Evolutionary conservation across 1,140 invertebrate genomes (phyloP), one percentile per base, ranked within the genome.

Genomic region (Bathynomus jamesi): DNA sequence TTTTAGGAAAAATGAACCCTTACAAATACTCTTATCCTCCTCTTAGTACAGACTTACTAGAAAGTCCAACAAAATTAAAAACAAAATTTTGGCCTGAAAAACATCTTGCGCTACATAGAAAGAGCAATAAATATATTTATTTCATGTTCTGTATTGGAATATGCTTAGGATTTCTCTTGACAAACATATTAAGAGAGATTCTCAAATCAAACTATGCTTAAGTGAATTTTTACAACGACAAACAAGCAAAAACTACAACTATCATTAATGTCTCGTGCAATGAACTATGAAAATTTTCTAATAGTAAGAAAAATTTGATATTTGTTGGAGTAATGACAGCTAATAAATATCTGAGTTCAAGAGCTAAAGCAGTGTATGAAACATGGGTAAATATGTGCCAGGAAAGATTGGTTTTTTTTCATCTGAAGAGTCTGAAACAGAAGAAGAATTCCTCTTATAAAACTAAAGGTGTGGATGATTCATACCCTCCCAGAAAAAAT

Each of bases 401-500:
- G 95, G 95, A 0, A 87, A 90, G 78, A 89, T 97, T 17, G 88
- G 90, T 3, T 97, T 98, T 82, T 98, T 97, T 81, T 94, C 93
- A 28, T 94, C 93, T 4, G 91, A 91, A 79, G 86, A 85, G 63
- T 93, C 90, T 0, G 83, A 67, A 82, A 87, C 78, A 1, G 31
- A 40, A 3, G 79, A 78, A 0, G 83, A 84, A 82, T 87, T 31
- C 85, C 94, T 0, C 81, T 98, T 65, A 88, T 98, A 3, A 84
- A 89, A 0, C 81, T 96, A 86, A 85, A 21, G 89, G 88, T 10
- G 94, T 98, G 0, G 94, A 96, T 82, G 95, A 98, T 81, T 90
- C 91, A 11, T 99, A 99, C 83, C 97, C 97, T 29, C 97, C 0
- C 96, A 99, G 81, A 98, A 98, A 83, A 99, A 99, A 82, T 97